phyloP scores from a whole-genome alignment of 2,888 invertebrate genomes.

The Hypercompe scribonia region DNA sequence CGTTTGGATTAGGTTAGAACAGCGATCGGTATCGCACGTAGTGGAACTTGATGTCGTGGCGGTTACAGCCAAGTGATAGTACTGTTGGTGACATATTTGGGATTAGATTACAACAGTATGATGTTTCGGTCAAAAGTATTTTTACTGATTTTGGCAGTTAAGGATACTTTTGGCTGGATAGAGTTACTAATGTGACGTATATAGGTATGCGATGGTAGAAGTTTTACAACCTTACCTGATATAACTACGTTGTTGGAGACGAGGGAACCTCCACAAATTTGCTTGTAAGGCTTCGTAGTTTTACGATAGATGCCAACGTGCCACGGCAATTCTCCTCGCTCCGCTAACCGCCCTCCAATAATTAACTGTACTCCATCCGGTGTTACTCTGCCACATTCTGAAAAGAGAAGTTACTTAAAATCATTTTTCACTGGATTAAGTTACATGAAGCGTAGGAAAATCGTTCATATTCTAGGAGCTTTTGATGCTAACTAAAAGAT shows the following conservation, averaged over 20 bases:
- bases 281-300: slow-evolving; percentile 70
- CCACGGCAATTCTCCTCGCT: slow-evolving; percentile 83
- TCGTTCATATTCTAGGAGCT: neutral
- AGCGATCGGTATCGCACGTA: too few relatives aligned
- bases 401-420: neutral
- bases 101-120: too few relatives aligned
- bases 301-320: slow-evolving; percentile 83
- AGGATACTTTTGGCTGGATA: too few relatives aligned
- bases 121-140: too few relatives aligned
- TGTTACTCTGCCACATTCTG: slow-evolving; percentile 47
- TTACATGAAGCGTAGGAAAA: neutral
- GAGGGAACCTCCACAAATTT: slow-evolving; percentile 86
- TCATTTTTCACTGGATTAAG: too few relatives aligned
- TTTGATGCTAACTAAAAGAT: neutral
- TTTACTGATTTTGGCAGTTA: too few relatives aligned
- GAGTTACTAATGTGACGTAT: too few relatives aligned
- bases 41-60: too few relatives aligned
- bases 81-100: too few relatives aligned
- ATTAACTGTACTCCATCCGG: slow-evolving; percentile 66
- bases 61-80: too few relatives aligned
- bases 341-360: slow-evolving; percentile 59
- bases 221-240: slow-evolving; percentile 59
- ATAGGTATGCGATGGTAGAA: neutral
- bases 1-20: too few relatives aligned
- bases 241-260: slow-evolving; percentile 69